Conservation (phyloP, 2,888 invertebrate species). For the Didymodactylos carnosus region DNA sequence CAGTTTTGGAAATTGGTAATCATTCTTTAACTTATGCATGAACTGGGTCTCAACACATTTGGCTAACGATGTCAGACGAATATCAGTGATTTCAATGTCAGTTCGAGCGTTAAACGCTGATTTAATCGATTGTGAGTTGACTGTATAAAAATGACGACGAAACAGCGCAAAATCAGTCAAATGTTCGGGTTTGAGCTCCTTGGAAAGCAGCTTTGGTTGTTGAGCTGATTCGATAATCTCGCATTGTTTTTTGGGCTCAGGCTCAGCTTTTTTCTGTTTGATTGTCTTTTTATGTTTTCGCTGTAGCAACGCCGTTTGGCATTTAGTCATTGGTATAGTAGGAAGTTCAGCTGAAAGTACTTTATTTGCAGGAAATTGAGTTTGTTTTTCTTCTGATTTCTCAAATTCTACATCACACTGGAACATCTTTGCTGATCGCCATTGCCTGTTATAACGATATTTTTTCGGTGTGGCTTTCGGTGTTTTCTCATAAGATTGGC, state of each 20-base stretch:
- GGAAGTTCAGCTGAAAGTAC: too few relatives aligned
- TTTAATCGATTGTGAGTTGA: neutral
- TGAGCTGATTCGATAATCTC: too few relatives aligned
- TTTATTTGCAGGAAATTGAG: too few relatives aligned
- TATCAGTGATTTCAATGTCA: neutral
- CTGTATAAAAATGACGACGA: neutral
- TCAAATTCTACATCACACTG: neutral
- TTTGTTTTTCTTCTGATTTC: too few relatives aligned
- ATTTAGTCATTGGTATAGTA: too few relatives aligned
- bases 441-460: neutral
- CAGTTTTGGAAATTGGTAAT: neutral
- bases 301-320: too few relatives aligned
- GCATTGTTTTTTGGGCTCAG: too few relatives aligned
- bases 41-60: neutral
- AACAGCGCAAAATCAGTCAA: neutral
- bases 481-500: neutral
- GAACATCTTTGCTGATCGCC: too few relatives aligned
- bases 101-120: neutral
- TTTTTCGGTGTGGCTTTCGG: neutral
- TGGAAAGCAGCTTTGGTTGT: too few relatives aligned
- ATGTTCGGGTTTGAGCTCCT: neutral
- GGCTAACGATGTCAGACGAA: neutral
- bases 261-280: too few relatives aligned
- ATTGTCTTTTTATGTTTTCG: too few relatives aligned
- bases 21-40: neutral